A percentile compares a stretch with the other conserved stretches of the same genome.
These are phyloP conservation scores for Callocephalon fimbriatum DNA, from an alignment of 2,113 vertebrate species.

Conservation along the genomic window DNA sequence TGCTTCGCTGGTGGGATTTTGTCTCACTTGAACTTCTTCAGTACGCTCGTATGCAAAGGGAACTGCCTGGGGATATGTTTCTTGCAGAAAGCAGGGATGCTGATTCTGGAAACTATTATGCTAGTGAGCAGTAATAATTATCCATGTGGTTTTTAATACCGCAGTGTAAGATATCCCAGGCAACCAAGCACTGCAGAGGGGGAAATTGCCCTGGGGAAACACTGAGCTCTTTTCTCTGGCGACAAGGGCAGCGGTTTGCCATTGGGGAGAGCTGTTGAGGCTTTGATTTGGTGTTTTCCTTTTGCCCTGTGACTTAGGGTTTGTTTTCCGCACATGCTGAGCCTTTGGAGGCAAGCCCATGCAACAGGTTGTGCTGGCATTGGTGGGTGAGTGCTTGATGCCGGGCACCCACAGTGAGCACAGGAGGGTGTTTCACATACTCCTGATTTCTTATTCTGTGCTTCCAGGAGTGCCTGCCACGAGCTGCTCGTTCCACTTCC, in stretches of 20 bases:
- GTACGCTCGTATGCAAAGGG: neutral
- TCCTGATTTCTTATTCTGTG: fast-evolving
- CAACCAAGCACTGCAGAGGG: neutral
- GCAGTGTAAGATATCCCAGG: neutral
- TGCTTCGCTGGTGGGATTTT: neutral
- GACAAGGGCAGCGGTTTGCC: neutral
- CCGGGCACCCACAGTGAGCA: fast-evolving
- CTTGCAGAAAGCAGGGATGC: conserved; percentile 21
- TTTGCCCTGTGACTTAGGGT: neutral
- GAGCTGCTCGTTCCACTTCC: neutral
- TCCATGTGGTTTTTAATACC: neutral
- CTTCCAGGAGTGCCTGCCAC: neutral
- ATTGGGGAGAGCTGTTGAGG: neutral
- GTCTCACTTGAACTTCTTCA: conserved; percentile 1
- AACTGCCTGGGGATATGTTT: neutral
- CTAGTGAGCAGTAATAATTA: neutral
- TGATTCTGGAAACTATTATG: conserved; percentile 3
- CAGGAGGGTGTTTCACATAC: neutral
- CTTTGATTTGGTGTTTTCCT: neutral
- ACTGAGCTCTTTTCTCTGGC: fast-evolving
- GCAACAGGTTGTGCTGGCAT: fast-evolving
- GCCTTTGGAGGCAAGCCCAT: neutral
- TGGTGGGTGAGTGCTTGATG: fast-evolving
- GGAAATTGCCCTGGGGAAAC: neutral
- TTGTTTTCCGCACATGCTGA: neutral